Conservation (phyloP, 2,113 vertebrate species). For the Myrmecophaga tridactyla region DNA sequence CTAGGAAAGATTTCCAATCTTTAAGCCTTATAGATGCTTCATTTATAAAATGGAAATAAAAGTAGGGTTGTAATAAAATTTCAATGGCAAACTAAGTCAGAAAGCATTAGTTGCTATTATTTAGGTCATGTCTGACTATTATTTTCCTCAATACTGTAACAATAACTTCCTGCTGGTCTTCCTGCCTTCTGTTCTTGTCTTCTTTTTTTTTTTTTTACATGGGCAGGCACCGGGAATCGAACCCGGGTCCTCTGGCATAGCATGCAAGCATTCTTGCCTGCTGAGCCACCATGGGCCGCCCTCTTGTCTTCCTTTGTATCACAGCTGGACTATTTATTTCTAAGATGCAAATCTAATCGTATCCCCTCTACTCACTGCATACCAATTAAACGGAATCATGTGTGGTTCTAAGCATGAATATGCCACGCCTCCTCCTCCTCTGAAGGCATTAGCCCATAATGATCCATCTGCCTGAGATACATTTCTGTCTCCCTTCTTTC, state of each 20-base stretch:
- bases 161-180: not conserved
- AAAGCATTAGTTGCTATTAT: constrained; percentile 12
- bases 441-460: not conserved
- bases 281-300: too few relatives aligned
- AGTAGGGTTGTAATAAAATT: not conserved
- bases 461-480: not conserved
- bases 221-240: too few relatives aligned
- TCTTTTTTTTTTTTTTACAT: too few relatives aligned
- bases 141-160: not conserved
- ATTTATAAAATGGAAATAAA: constrained; percentile 2
- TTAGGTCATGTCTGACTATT: not conserved
- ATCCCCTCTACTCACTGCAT: not conserved
- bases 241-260: too few relatives aligned
- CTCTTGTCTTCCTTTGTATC: not conserved
- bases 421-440: not conserved
- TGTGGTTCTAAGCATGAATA: not conserved
- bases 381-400: not conserved
- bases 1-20: not conserved
- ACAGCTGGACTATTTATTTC: not conserved
- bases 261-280: too few relatives aligned
- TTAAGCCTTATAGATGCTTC: not conserved
- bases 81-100: constrained; percentile 27
- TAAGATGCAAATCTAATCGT: not conserved
- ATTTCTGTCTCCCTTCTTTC: not conserved
- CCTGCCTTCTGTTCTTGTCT: not conserved